Conservation (phyloP, 2,113 vertebrate species). For the Tetrax tetrax region DNA sequence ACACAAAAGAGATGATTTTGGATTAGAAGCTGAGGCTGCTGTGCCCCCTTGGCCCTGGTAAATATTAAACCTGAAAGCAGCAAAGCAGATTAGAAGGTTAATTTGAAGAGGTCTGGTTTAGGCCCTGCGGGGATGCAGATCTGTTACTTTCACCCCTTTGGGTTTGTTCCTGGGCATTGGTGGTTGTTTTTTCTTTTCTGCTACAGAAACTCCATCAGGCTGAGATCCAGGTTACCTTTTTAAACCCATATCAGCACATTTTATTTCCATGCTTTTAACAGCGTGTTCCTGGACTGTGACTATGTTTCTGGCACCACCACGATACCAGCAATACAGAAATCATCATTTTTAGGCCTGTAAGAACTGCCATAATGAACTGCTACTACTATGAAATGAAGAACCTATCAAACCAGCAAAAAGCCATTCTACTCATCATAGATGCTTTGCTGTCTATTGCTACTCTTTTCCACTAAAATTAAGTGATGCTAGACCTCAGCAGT, state of each 20-base stretch:
- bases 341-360: not conserved
- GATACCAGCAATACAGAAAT: not conserved
- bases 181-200: not conserved
- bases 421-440: not conserved
- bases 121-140: not conserved
- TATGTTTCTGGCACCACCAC: not conserved
- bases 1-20: not conserved
- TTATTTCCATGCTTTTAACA: not conserved
- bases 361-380: not conserved
- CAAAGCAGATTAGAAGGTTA: not conserved
- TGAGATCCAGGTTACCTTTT: not conserved
- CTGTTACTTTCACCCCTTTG: not conserved
- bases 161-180: not conserved
- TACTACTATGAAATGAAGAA: not conserved
- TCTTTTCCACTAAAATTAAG: not conserved
- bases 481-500: not conserved
- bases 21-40: not conserved
- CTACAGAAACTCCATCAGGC: not conserved
- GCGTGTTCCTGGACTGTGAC: accelerated
- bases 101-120: not conserved
- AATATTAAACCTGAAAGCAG: not conserved
- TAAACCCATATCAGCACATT: not conserved
- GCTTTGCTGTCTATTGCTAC: not conserved
- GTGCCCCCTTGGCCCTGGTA: not conserved
- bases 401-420: not conserved